These are phyloP conservation scores for Drosophila bifasciata DNA, from an alignment of 1,140 invertebrate species.

Conservation along the genomic window DNA sequence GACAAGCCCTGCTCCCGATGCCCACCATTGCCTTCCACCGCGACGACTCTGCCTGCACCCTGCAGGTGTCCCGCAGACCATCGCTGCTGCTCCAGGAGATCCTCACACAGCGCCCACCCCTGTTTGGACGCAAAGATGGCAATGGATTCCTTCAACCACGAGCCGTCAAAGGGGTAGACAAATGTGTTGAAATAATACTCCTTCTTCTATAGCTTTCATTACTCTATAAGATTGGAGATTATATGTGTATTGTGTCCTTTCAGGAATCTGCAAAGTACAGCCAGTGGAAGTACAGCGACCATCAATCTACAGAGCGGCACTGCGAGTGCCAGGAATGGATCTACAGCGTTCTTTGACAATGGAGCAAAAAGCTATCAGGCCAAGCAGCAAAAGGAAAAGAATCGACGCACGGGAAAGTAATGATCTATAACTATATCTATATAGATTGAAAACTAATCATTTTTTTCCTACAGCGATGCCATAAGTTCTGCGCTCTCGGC, in stretches of 20 bases:
- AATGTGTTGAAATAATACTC: not conserved
- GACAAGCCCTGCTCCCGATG: constrained; percentile 66
- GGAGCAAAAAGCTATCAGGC: constrained; percentile 74
- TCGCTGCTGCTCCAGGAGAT: constrained; percentile 81
- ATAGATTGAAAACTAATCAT: not conserved
- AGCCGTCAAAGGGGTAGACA: constrained; percentile 67
- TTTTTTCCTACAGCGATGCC: constrained; percentile 79
- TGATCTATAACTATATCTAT: constrained; percentile 19
- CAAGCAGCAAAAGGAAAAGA: constrained; percentile 74
- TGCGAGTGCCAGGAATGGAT: constrained; percentile 60
- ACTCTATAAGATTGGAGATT: not conserved
- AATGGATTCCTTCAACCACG: constrained; percentile 51
- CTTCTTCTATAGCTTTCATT: not conserved
- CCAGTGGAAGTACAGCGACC: constrained; percentile 72
- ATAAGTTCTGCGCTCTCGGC: constrained; percentile 87
- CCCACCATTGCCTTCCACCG: constrained; percentile 49
- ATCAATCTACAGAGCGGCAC: constrained; percentile 72
- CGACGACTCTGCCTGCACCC: constrained; percentile 63
- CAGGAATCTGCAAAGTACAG: constrained; percentile 70
- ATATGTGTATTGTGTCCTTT: not conserved
- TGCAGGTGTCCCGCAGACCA: constrained; percentile 78
- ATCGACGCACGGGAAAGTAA: constrained; percentile 84
- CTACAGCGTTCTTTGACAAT: constrained; percentile 55
- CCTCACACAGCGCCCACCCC: constrained; percentile 81
- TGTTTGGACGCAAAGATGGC: constrained; percentile 78